phyloP scores from a whole-genome alignment of 1,140 invertebrate species.

The Venturia canescens region DNA sequence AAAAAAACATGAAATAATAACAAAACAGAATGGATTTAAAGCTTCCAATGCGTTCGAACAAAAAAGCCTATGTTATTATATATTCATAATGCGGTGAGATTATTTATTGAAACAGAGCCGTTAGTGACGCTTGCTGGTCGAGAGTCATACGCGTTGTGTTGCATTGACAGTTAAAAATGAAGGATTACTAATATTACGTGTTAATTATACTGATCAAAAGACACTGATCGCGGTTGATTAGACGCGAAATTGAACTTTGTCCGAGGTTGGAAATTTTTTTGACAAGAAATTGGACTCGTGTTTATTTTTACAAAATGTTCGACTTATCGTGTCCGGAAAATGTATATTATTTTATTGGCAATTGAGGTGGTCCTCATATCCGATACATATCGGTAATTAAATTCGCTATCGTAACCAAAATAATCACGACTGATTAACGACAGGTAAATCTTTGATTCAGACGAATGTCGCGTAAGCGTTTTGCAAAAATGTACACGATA shows the following conservation, averaged over 20 bases:
- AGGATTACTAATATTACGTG: background rate
- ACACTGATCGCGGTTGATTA: conserved; percentile 1
- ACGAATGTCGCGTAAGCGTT: conserved; percentile 44
- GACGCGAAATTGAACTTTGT: conserved; percentile 5
- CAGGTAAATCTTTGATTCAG: background rate
- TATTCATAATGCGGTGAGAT: background rate
- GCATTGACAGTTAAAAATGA: conserved; percentile 33
- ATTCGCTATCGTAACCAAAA: background rate
- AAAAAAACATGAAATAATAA: background rate
- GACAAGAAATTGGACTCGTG: conserved; percentile 29
- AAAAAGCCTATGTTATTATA: conserved; percentile 52
- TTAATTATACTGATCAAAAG: conserved; percentile 11
- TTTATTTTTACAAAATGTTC: conserved; percentile 59
- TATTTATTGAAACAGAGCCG: background rate
- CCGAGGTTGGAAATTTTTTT: background rate
- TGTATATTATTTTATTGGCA: background rate
- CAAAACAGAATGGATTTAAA: background rate
- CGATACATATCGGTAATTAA: conserved; percentile 55
- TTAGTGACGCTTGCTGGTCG: conserved; percentile 61
- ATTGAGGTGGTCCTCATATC: conserved; percentile 52
- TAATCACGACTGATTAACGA: background rate
- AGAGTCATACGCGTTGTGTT: conserved; percentile 59
- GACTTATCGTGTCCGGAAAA: background rate
- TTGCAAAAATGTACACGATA: conserved; percentile 58
- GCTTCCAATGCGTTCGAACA: background rate